Evolutionary conservation across 1,140 invertebrate species (phyloP).

Genomic region (Melanaphis sacchari): DNA sequence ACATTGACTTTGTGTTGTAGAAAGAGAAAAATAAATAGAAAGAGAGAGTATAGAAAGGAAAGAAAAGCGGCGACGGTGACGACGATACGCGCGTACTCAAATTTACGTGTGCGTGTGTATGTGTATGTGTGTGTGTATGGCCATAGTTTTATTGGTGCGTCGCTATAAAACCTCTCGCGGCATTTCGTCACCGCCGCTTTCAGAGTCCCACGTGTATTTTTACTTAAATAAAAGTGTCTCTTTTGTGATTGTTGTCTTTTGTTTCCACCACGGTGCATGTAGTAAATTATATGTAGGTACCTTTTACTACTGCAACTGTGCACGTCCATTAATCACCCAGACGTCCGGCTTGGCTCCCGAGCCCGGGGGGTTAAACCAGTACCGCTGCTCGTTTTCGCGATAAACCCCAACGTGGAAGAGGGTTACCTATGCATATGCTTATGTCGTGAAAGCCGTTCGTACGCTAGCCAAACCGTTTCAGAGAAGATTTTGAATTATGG

Average conservation of each 20-base stretch:
- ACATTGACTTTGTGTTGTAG: background rate
- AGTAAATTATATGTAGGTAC: background rate
- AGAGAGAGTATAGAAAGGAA: background rate
- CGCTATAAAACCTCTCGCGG: background rate
- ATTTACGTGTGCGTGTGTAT: background rate
- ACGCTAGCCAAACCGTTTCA: background rate
- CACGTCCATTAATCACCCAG: background rate
- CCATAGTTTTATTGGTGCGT: background rate
- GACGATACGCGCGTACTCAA: background rate
- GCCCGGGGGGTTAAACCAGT: background rate
- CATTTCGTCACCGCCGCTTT: background rate
- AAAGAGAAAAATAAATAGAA: background rate
- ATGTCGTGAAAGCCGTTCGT: background rate
- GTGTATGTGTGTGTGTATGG: background rate
- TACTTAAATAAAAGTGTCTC: constrained; percentile 14
- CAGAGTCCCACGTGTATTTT: background rate
- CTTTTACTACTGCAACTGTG: background rate
- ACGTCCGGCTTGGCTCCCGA: background rate
- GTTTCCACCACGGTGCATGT: background rate
- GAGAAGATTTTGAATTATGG: background rate
- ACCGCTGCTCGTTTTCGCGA: background rate
- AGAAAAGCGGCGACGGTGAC: background rate
- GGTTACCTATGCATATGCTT: background rate
- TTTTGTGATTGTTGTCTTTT: background rate
- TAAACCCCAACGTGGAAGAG: background rate